These are phyloP conservation scores for Scaptomyza polygonia DNA, from an alignment of 2,888 invertebrate genomes.

Conservation along the genomic window DNA sequence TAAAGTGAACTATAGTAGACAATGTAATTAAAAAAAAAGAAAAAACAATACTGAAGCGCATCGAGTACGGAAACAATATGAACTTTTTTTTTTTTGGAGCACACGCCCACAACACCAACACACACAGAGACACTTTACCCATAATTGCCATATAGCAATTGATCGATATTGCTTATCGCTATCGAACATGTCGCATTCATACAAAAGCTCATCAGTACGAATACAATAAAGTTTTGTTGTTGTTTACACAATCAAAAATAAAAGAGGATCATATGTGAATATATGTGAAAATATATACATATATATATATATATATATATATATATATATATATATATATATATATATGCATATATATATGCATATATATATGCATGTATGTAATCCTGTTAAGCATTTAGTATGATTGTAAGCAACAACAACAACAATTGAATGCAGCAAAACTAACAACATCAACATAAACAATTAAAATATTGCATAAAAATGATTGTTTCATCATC, in stretches of 20 bases:
- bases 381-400: constrained; percentile 54
- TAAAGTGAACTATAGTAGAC: constrained; percentile 55
- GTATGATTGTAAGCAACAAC: constrained; percentile 26
- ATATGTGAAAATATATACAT: constrained; percentile 1
- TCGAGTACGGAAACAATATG: constrained; percentile 26
- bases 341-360: constrained; percentile 21
- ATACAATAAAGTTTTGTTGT: constrained; percentile 24
- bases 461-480: constrained; percentile 22
- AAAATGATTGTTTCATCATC: constrained; percentile 9
- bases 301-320: constrained; percentile 13
- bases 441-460: constrained; percentile 28
- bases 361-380: constrained; percentile 21
- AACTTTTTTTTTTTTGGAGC: constrained; percentile 45
- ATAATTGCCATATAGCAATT: constrained; percentile 42
- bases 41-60: constrained; percentile 17
- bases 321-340: constrained; percentile 4
- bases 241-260: constrained; percentile 37
- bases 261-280: constrained; percentile 6
- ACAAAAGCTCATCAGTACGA: constrained; percentile 40
- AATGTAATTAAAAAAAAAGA: constrained; percentile 33
- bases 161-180: constrained; percentile 51
- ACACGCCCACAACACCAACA: constrained; percentile 26
- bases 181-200: constrained; percentile 35
- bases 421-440: constrained; percentile 22
- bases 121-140: constrained; percentile 7